Base-by-base conservation (phyloP, 2,113 vertebrate genomes). In the Phyllopteryx taeniolatus region DNA sequence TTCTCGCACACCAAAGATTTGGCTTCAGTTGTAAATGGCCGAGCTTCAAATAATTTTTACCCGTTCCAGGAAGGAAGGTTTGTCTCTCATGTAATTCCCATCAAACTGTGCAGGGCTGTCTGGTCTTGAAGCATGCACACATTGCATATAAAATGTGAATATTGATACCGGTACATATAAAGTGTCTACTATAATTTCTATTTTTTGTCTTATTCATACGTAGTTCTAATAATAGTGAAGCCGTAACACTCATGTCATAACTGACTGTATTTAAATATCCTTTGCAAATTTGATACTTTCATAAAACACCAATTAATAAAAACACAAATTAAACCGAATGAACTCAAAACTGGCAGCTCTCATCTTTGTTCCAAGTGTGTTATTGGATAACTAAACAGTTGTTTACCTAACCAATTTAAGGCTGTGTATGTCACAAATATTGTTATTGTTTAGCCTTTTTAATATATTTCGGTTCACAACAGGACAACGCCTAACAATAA, bases 391-490 rank as follows among this genome's bases (percentile, higher is more conserved):
- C 67, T 44, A 67, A 14, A 14, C 42, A 46, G 12, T 19, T 12
- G 62, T 13, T 61, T 56, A 49, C 67, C 64, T 67, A 27, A 31
- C n/a, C 54, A 5, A 12, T 33, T 65, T 46, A 22, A 67, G 78
- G 75, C 64, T 72, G 73, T 65, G 31, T 75, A 67, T 49, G 59
- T 68, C 70, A 63, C 67, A 65, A 75, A 71, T 57, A 67, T 83
- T 84, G 83, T 83, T 87, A 84, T 82, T 86, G 82, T 87, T 83
- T 83, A 77, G 78, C 70, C 75, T 73, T 57, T 49, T 57, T 15
- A 67, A 62, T 76, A 74, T 81, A 76, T 86, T 87, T 85, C 76
- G 80, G 82, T 87, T 84, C 83, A 85, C 83, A 83, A 83, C 76
- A 86, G 83, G 83, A 79, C 76, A 79, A 83, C 80, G 70, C 80